Base-by-base conservation (phyloP, 2,888 invertebrate species). In the Drosophila peninsularis region DNA sequence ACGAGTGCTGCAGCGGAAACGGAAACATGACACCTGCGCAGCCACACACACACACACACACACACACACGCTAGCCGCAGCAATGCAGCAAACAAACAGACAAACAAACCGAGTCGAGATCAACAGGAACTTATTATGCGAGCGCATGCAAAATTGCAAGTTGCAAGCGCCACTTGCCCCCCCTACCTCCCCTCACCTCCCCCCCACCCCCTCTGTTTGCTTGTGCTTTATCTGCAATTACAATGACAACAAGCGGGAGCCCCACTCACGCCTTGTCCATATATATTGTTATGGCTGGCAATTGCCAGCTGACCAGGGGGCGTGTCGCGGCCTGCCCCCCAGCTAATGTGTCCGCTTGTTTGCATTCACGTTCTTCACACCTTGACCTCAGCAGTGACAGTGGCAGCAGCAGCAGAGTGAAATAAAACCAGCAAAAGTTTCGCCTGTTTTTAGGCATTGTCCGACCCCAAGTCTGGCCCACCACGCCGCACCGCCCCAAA, bases 101-200 rank as follows among this genome's bases (percentile, higher is more conserved):
- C 77, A 62, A 54, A 67, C 75, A 84, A 70, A 71, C 76, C 63
- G 83, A 80, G 71, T 70, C 63, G 68, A 79, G 86, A 85, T 88
- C 88, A 84, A 84, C 88, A 86, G 84, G 78, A 84, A 84, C 88
- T 80, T 84, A 86, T 84, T 84, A 84, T 84, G 84, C 84, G 84
- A 83, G 67, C 72, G 71, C 84, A 84, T 88, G 84, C 80, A 70
- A 74, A 56, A 58, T 41, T 53, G 68, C 62, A 63, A 54, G 70
- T 50, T 61, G 64, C 56, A 58, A 39, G 52, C 14, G 44, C 30
- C 47, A 53, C 37, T 24, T n/a, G n/a, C 36, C 5, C 14, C n/a
- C 2, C 3, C 10, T 36, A 24, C 4, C 27, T 7, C 36, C 6
- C 36, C 0, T 5, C 11, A 1, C 21, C 21, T 0, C 6, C 24